Evolutionary conservation across 2,888 invertebrate species (phyloP).

Genomic region (Tyria jacobaeae): DNA sequence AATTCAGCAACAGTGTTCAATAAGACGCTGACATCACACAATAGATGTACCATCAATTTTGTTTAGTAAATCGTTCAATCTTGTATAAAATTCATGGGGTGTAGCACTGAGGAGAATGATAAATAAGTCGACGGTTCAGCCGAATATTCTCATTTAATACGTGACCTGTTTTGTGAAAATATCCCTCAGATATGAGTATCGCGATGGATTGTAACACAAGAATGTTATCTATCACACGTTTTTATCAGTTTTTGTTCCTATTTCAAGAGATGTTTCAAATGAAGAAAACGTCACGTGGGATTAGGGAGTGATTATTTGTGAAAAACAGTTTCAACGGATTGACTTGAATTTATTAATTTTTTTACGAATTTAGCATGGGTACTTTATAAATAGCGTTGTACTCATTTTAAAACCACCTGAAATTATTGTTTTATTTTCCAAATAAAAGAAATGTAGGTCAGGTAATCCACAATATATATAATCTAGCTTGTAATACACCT

Average conservation of each 20-base stretch:
- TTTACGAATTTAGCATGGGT: too few species aligned
- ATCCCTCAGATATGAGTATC: conserved; percentile 79
- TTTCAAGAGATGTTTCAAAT: conserved; percentile 20
- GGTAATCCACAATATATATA: too few species aligned
- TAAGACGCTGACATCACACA: conserved; percentile 79
- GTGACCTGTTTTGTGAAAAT: conserved; percentile 84
- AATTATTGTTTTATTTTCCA: too few species aligned
- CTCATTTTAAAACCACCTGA: too few species aligned
- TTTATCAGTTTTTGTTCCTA: conserved; percentile 66
- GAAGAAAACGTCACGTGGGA: not conserved
- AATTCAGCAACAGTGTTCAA: conserved; percentile 62
- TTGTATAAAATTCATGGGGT: conserved; percentile 86
- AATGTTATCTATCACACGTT: conserved; percentile 77
- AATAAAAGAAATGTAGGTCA: too few species aligned
- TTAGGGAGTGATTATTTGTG: too few species aligned
- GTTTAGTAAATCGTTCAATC: conserved; percentile 85
- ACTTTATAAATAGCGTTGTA: too few species aligned
- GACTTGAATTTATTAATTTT: not conserved
- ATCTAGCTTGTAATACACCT: too few species aligned
- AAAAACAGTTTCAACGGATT: not conserved
- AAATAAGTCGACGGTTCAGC: conserved; percentile 84
- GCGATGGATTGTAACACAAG: conserved; percentile 71
- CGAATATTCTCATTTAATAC: conserved; percentile 87
- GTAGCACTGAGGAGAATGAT: conserved; percentile 84
- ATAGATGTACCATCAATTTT: conserved; percentile 85